phyloP scores from a whole-genome alignment of 2,797 vertebrate genomes.

The Micrastur ruficollis region DNA sequence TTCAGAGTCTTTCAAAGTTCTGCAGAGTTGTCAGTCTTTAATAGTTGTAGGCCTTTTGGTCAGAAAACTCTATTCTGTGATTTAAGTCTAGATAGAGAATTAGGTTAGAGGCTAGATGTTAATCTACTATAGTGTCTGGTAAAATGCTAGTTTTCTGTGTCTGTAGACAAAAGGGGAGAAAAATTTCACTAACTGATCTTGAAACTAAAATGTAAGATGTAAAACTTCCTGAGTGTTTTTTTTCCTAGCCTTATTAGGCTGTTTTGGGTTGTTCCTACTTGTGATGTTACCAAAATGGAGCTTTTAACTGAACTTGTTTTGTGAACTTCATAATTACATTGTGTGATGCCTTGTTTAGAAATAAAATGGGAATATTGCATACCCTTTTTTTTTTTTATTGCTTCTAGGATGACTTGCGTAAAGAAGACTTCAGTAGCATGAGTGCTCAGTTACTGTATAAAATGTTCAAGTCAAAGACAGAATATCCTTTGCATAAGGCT shows the following conservation, averaged over 20 bases:
- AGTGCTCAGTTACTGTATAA: slow-evolving; percentile 95
- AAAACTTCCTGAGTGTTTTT: neutral
- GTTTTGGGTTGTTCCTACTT: neutral
- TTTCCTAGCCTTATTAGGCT: neutral
- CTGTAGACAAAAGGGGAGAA: neutral
- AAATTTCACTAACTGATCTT: neutral
- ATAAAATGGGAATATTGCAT: neutral
- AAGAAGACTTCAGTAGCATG: slow-evolving; percentile 98
- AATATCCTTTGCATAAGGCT: slow-evolving; percentile 95
- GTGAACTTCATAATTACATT: neutral
- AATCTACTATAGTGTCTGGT: neutral
- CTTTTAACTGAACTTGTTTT: neutral
- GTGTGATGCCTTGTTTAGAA: neutral
- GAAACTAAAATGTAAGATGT: neutral
- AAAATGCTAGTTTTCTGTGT: neutral
- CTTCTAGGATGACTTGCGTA: slow-evolving; percentile 90
- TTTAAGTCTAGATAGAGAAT: neutral
- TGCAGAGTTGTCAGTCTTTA: neutral
- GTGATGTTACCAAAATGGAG: neutral
- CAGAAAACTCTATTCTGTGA: neutral
- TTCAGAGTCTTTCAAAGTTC: neutral
- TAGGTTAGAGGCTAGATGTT: neutral
- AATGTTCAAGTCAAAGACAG: slow-evolving; percentile 99
- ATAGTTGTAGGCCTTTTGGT: neutral
- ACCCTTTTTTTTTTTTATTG: neutral